Evolutionary conservation across 2,888 invertebrate species (phyloP).

Genomic region (Pogonocherus hispidulus): DNA sequence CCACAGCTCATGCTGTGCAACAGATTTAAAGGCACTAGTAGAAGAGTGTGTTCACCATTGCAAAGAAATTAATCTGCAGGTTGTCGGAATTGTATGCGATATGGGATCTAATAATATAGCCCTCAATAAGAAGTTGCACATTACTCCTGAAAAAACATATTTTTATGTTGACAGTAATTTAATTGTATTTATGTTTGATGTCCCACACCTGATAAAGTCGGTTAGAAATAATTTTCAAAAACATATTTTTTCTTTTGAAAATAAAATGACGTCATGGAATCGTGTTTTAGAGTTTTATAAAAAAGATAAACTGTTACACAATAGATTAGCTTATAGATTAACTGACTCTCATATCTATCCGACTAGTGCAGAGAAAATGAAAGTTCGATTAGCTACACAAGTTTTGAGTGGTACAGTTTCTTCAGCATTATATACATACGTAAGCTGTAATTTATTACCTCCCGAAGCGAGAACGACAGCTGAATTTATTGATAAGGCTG

Average conservation of each 20-base stretch:
- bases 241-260: too few species aligned
- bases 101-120: not conserved
- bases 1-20: not conserved
- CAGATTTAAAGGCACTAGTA: not conserved
- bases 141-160: not conserved
- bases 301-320: not conserved
- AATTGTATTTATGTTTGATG: not conserved
- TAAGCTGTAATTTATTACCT: too few species aligned
- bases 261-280: not conserved
- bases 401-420: too few species aligned
- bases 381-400: too few species aligned
- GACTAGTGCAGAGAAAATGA: too few species aligned
- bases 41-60: not conserved
- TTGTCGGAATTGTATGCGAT: not conserved
- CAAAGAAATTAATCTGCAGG: not conserved
- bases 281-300: not conserved
- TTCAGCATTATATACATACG: too few species aligned
- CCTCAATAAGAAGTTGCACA: not conserved
- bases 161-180: not conserved
- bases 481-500: too few species aligned
- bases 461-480: too few species aligned
- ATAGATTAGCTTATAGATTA: not conserved
- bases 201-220: not conserved
- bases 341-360: too few species aligned
- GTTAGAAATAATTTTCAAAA: conserved; percentile 2